phyloP scores from a whole-genome alignment of 2,113 vertebrate genomes.

The Ranitomeya variabilis region DNA sequence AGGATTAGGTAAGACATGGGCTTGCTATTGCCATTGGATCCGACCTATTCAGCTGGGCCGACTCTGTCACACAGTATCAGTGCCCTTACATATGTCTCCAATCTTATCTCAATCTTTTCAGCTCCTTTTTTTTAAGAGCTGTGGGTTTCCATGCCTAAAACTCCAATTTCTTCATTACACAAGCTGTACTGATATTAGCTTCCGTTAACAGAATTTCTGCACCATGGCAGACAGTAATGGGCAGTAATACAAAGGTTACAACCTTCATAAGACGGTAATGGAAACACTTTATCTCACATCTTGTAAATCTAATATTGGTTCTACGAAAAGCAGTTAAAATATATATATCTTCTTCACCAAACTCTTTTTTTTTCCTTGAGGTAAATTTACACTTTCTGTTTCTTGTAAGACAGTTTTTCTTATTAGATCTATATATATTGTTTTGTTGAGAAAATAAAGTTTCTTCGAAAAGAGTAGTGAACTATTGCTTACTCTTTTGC shows the following conservation, averaged over 20 bases:
- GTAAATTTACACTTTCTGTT: conserved; percentile 1
- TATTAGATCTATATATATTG: conserved; percentile 14
- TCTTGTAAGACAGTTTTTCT: neutral
- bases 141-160: conserved; percentile 75
- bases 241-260: conserved; percentile 68
- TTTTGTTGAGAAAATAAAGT: neutral
- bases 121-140: conserved; percentile 77
- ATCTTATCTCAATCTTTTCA: conserved; percentile 87
- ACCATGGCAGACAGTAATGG: conserved; percentile 72
- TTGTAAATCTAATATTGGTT: conserved; percentile 68
- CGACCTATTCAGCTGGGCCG: conserved; percentile 79
- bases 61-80: conserved; percentile 82
- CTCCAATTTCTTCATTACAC: conserved; percentile 78
- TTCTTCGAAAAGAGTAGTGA: conserved; percentile 10
- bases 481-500: neutral
- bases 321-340: conserved; percentile 64
- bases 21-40: conserved; percentile 83
- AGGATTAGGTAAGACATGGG: conserved; percentile 84
- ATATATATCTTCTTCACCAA: conserved; percentile 38
- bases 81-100: conserved; percentile 86
- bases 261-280: conserved; percentile 68
- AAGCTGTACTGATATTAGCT: conserved; percentile 73
- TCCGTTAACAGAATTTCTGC: conserved; percentile 73
- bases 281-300: conserved; percentile 73
- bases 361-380: neutral